These are phyloP conservation scores for Meloidogyne hapla DNA, from an alignment of 1,140 invertebrate genomes.

Conservation along the genomic window DNA sequence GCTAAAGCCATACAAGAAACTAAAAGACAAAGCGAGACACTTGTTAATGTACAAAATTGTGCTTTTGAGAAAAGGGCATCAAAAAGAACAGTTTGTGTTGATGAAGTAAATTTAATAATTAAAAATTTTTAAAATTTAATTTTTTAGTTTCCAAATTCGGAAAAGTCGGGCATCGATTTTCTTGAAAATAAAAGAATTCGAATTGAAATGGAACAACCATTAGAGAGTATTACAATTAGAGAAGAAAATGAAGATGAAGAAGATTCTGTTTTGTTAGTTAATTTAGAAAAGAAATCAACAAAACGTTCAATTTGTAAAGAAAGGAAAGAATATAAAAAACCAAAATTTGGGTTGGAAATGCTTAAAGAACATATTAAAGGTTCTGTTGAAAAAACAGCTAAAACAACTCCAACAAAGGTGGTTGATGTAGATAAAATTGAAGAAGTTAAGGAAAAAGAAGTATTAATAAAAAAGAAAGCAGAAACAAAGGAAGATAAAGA, in stretches of 20 bases:
- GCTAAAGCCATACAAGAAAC: not conserved
- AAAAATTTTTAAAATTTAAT: not conserved
- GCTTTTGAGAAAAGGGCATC: not conserved
- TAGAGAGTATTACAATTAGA: not conserved
- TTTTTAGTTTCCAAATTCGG: not conserved
- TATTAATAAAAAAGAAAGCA: not conserved
- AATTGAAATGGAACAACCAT: not conserved
- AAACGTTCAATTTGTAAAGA: slow-evolving; percentile 7
- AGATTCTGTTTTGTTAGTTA: not conserved
- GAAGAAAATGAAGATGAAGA: slow-evolving; percentile 16
- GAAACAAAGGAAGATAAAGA: not conserved
- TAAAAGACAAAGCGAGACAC: not conserved
- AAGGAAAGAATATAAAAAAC: slow-evolving; percentile 5
- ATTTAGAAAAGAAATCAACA: slow-evolving; percentile 3
- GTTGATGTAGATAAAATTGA: not conserved
- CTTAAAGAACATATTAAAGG: slow-evolving; percentile 20
- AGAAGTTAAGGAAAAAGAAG: not conserved
- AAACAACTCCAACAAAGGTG: not conserved
- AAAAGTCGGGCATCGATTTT: not conserved
- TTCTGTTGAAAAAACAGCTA: not conserved
- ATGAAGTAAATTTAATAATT: not conserved
- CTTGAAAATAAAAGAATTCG: not conserved
- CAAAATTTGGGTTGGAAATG: slow-evolving; percentile 11
- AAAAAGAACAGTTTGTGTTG: not conserved
- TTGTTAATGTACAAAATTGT: not conserved